Evolutionary conservation across 2,113 vertebrate species (phyloP).

Genomic region (Tachuris rubrigastra): DNA sequence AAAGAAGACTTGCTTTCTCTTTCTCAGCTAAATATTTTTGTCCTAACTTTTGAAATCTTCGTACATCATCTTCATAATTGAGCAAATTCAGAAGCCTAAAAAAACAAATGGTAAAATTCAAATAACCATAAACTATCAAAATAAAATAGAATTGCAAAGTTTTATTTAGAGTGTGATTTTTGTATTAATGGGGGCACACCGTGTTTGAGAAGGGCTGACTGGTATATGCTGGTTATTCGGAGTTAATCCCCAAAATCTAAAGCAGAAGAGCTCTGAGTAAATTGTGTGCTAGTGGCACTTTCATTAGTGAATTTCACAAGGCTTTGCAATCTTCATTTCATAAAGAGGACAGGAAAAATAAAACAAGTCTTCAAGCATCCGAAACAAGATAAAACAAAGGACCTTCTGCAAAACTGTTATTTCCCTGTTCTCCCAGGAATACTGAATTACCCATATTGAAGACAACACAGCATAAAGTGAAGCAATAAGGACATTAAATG

Average conservation of each 20-base stretch:
- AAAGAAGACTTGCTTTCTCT: background rate
- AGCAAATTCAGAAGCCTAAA: background rate
- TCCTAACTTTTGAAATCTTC: background rate
- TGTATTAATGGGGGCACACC: background rate
- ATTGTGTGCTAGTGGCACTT: background rate
- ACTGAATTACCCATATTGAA: background rate
- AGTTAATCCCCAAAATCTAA: background rate
- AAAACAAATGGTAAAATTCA: background rate
- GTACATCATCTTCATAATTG: background rate
- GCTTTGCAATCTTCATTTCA: background rate
- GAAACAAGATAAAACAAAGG: background rate
- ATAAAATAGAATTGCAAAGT: background rate
- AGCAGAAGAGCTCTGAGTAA: background rate
- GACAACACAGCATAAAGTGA: background rate
- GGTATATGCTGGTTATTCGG: background rate
- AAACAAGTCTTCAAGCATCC: background rate
- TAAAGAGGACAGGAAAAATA: background rate
- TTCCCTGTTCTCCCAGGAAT: background rate
- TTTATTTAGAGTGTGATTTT: background rate
- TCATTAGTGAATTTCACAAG: background rate
- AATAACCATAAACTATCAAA: background rate
- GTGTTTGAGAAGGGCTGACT: background rate
- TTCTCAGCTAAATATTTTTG: background rate
- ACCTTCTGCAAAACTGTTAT: background rate
- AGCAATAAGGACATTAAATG: background rate